These are phyloP conservation scores for Diachrysia chrysitis DNA, from an alignment of 2,888 invertebrate species.

Conservation along the genomic window DNA sequence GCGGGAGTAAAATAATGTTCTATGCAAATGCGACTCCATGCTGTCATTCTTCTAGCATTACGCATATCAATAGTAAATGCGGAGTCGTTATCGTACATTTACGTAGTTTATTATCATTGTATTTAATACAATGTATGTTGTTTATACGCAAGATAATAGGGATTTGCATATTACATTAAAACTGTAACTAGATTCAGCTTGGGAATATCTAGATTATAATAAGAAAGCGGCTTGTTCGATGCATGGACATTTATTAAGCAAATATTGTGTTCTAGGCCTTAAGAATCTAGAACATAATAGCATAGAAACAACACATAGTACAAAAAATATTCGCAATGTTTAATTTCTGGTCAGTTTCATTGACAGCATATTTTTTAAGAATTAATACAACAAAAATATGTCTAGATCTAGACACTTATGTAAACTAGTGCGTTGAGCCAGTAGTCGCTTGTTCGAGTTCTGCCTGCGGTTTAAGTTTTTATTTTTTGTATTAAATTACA, in stretches of 20 bases:
- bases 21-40: slow-evolving; percentile 37
- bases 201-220: slow-evolving; percentile 20
- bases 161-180: slow-evolving; percentile 54
- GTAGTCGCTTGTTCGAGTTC: too few relatives aligned
- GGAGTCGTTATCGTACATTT: slow-evolving; percentile 43
- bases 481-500: too few relatives aligned
- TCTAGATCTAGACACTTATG: too few relatives aligned
- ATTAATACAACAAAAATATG: too few relatives aligned
- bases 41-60: slow-evolving; percentile 35
- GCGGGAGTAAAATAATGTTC: slow-evolving; percentile 25
- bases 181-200: slow-evolving; percentile 39
- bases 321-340: too few relatives aligned
- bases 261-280: neutral
- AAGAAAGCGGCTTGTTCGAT: slow-evolving; percentile 15
- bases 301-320: too few relatives aligned
- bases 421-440: too few relatives aligned
- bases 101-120: slow-evolving; percentile 43
- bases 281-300: too few relatives aligned
- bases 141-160: slow-evolving; percentile 44
- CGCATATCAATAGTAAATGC: slow-evolving; percentile 34
- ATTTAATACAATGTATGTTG: slow-evolving; percentile 47
- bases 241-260: neutral
- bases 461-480: too few relatives aligned
- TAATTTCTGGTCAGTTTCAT: too few relatives aligned
- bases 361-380: too few relatives aligned